Conservation (phyloP, 2,888 invertebrate genomes). For the Drymonia ruficornis region DNA sequence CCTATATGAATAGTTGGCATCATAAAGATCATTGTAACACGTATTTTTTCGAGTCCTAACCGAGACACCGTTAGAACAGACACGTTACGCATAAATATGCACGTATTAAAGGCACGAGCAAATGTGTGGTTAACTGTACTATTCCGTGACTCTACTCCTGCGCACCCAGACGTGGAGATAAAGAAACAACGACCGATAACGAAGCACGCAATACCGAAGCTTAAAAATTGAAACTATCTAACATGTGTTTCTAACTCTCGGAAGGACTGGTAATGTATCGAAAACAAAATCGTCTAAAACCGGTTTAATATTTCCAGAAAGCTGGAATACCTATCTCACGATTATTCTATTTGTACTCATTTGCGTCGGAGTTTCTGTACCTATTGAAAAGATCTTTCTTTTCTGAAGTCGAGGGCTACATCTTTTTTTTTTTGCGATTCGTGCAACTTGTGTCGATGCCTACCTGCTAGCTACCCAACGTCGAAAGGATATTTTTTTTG, state of each 20-base stretch:
- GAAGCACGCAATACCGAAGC: conserved; percentile 17
- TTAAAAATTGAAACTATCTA: conserved; percentile 4
- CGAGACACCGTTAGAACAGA: conserved; percentile 71
- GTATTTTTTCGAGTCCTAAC: conserved; percentile 69
- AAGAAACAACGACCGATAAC: conserved; percentile 53
- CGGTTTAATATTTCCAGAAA: conserved; percentile 21
- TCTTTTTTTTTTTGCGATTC: conserved; percentile 45
- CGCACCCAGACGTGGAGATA: conserved; percentile 56
- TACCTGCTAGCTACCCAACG: too few species aligned
- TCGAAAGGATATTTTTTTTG: too few species aligned
- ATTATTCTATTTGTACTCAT: conserved; percentile 54
- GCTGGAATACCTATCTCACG: conserved; percentile 48
- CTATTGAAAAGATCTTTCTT: conserved; percentile 41
- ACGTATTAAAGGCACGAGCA: conserved; percentile 75
- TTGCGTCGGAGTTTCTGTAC: conserved; percentile 47
- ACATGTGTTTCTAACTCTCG: not conserved
- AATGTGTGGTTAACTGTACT: conserved; percentile 76
- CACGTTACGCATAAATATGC: conserved; percentile 82
- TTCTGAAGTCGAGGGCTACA: too few species aligned
- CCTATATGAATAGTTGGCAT: not conserved
- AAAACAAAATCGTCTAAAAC: not conserved
- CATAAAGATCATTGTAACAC: conserved; percentile 51
- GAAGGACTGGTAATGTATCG: not conserved
- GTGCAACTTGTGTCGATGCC: not conserved
- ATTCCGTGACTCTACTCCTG: conserved; percentile 61